Conservation (phyloP, 2,888 invertebrate genomes). For the Chesias legatella region DNA sequence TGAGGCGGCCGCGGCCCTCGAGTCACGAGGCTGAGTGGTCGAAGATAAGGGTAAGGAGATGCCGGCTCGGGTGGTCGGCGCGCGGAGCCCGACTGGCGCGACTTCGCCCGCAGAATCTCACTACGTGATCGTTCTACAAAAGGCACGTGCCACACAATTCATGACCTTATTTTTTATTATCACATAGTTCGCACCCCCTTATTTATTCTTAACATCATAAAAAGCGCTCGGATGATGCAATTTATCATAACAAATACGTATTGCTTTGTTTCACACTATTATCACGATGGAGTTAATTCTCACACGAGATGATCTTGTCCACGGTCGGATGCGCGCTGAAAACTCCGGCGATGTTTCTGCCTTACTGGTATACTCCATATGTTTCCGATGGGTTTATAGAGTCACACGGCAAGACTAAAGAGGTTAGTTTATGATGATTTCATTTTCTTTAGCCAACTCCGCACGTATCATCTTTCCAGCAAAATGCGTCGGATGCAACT, state of each 20-base stretch:
- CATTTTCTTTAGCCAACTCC: no score
- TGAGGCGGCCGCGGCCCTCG: slow-evolving; percentile 31
- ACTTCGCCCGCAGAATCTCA: slow-evolving; percentile 37
- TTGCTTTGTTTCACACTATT: slow-evolving; percentile 48
- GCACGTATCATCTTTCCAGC: no score
- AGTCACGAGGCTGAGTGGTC: slow-evolving; percentile 54
- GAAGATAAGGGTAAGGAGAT: slow-evolving; percentile 60
- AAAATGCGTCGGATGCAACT: no score
- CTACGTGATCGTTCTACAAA: slow-evolving; percentile 55
- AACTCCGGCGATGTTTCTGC: slow-evolving; percentile 30
- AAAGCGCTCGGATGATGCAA: slow-evolving; percentile 33
- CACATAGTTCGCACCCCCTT: slow-evolving; percentile 37
- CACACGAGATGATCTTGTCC: slow-evolving; percentile 36
- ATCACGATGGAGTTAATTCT: slow-evolving; percentile 42
- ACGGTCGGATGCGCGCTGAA: slow-evolving; percentile 34
- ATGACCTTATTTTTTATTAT: slow-evolving; percentile 49
- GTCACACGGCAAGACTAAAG: slow-evolving; percentile 53
- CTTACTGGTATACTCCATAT: slow-evolving; percentile 43
- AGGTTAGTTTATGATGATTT: no score
- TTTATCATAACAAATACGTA: slow-evolving; percentile 31
- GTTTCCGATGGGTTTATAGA: slow-evolving; percentile 46
- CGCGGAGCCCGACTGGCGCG: slow-evolving; percentile 47
- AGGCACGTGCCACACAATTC: slow-evolving; percentile 46
- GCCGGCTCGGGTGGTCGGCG: slow-evolving; percentile 42
- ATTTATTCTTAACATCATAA: slow-evolving; percentile 25